Evolutionary conservation across 2,888 invertebrate species (phyloP), one percentile per base, ranked within the genome.

Genomic region (Rhingia campestris): DNA sequence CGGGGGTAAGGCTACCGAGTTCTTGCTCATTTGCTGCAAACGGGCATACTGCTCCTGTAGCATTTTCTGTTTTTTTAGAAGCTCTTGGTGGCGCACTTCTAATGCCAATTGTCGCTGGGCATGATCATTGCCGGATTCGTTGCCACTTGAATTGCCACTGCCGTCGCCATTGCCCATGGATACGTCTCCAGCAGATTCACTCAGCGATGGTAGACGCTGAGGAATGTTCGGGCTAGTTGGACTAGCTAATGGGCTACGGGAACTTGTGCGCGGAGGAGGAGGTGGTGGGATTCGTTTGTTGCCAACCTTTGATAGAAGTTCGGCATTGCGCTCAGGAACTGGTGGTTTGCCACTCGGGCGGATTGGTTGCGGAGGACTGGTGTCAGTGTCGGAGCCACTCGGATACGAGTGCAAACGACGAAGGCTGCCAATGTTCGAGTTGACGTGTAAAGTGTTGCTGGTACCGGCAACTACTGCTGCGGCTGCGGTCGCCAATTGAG

Each of bases 41-140:
- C 97, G 94, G 14, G 97, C 96, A 91, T 97, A 98, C 89, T 98
- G 98, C 88, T 98, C 97, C 90, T 98, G 97, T 22, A 98, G 92
- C 14, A 96, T 95, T 87, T 95, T 95, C 89, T 98, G 98, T 88
- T 97, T 97, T 86, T 96, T 94, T 10, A 98, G 92, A 32, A 98
- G 92, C 89, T 98, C 97, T 90, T 97, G 96, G 89, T 98, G 98
- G 4, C 97, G 94, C 89, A 96, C 95, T 89, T 97, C 97, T 64
- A 98, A 92, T 63, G 95, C 94, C 80, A 95, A 94, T 88, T 96
- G 96, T 0, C 96, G 93, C 85, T 93, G 93, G 14, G 92, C 93
- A 53, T 95, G 95, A 88, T 95, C 95, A 89, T 95, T 95, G 70
- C 95, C 94, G 86, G 95, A 95, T 89, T 95, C 95, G 89, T 95